phyloP scores from a whole-genome alignment of 2,113 vertebrate species.

The Vanacampus margaritifer region DNA sequence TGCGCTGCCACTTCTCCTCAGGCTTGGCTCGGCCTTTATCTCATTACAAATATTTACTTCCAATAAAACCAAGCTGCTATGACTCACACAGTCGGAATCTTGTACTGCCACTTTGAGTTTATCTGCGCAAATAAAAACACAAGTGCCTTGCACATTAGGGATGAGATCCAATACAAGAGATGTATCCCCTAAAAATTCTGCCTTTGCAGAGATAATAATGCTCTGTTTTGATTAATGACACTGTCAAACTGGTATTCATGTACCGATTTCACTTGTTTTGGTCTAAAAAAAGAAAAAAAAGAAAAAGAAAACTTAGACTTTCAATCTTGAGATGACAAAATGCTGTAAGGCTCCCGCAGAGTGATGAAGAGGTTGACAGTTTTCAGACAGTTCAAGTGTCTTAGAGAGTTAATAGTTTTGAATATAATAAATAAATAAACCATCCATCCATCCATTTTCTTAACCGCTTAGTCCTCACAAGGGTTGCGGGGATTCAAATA shows the following conservation, averaged over 20 bases:
- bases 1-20: conserved; percentile 19
- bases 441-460: too few relatives aligned
- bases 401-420: too few relatives aligned
- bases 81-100: conserved; percentile 31
- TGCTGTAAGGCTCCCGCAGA: too few relatives aligned
- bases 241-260: neutral
- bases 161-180: neutral
- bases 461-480: too few relatives aligned
- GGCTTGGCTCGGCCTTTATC: conserved; percentile 23
- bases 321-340: too few relatives aligned
- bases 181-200: neutral
- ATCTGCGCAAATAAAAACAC: conserved; percentile 9
- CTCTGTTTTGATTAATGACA: neutral
- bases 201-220: neutral
- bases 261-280: too few relatives aligned
- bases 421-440: too few relatives aligned
- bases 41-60: conserved; percentile 30
- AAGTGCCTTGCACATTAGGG: conserved; percentile 1
- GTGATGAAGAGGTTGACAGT: too few relatives aligned
- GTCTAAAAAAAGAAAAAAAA: too few relatives aligned
- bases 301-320: too few relatives aligned
- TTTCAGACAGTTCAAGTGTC: too few relatives aligned
- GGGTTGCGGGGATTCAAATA: too few relatives aligned
- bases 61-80: conserved; percentile 45
- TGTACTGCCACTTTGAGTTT: conserved; percentile 26